Conservation (phyloP, 2,888 invertebrate species). For the Petrophora chlorosata region DNA sequence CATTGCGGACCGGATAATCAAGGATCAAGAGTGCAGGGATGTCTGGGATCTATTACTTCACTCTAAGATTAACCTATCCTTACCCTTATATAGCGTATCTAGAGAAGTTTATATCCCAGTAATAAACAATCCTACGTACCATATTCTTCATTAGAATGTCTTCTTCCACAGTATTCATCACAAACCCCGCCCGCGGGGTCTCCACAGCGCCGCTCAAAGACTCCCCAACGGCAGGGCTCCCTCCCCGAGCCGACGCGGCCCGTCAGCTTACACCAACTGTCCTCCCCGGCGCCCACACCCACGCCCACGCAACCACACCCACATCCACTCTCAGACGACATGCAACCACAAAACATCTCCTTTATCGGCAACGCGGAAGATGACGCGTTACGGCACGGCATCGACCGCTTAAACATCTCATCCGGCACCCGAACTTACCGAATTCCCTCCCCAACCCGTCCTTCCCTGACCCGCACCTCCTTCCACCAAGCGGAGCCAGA, state of each 20-base stretch:
- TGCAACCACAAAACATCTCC: constrained; percentile 97
- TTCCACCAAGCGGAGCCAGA: constrained; percentile 82
- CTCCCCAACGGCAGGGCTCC: constrained; percentile 84
- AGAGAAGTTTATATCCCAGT: too few relatives aligned
- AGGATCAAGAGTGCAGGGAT: too few relatives aligned
- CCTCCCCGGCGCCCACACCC: constrained; percentile 82
- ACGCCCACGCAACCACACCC: constrained; percentile 77
- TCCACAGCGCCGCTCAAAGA: constrained; percentile 59
- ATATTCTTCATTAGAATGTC: too few relatives aligned
- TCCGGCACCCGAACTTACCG: constrained; percentile 95
- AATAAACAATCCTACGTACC: too few relatives aligned
- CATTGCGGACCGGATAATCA: too few relatives aligned
- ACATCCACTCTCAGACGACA: constrained; percentile 86
- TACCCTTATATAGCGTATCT: too few relatives aligned
- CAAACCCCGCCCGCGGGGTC: constrained; percentile 80
- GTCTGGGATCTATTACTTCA: too few relatives aligned
- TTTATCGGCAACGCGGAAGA: constrained; percentile 90
- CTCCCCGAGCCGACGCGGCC: constrained; percentile 59
- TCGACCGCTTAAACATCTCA: constrained; percentile 91
- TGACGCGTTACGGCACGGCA: constrained; percentile 85
- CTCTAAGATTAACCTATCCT: too few relatives aligned
- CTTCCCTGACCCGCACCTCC: constrained; percentile 87
- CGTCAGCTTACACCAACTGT: constrained; percentile 80
- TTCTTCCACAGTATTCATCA: constrained; percentile 72
- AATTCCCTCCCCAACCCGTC: constrained; percentile 94